These are phyloP conservation scores for Nesidiocoris tenuis DNA, from an alignment of 2,888 invertebrate genomes.

Conservation along the genomic window DNA sequence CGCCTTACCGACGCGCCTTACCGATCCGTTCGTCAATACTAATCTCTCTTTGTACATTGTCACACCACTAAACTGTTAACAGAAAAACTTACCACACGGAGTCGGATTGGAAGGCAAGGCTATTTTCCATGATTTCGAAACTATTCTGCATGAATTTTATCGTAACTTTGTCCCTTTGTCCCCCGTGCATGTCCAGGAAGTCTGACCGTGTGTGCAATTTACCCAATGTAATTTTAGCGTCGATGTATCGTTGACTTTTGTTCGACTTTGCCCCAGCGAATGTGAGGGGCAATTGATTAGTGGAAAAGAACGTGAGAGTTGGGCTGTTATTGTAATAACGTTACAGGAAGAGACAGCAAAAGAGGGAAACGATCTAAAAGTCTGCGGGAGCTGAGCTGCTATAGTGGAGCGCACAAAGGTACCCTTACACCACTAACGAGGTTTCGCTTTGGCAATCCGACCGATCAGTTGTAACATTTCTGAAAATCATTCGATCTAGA, in stretches of 20 bases:
- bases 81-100: background rate
- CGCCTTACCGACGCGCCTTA: too few species aligned
- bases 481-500: slow-evolving; percentile 15
- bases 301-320: background rate
- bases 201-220: too few species aligned
- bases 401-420: slow-evolving; percentile 60
- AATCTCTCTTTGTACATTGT: background rate
- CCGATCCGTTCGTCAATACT: background rate
- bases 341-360: slow-evolving; percentile 57
- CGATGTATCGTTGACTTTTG: too few species aligned
- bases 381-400: slow-evolving; percentile 66
- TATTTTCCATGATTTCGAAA: background rate
- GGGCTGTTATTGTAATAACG: slow-evolving; percentile 47
- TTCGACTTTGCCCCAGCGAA: background rate
- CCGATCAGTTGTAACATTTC: slow-evolving; percentile 2
- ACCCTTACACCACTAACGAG: slow-evolving; percentile 50
- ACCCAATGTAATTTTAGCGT: too few species aligned
- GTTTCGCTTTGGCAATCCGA: slow-evolving; percentile 20
- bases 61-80: background rate
- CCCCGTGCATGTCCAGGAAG: too few species aligned
- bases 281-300: background rate
- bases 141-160: background rate
- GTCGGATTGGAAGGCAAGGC: background rate
- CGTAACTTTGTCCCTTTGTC: background rate
- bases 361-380: slow-evolving; percentile 61